Evolutionary conservation across 2,888 invertebrate species (phyloP), one percentile per base, ranked within the genome.

Genomic region (Morpho deidamia): DNA sequence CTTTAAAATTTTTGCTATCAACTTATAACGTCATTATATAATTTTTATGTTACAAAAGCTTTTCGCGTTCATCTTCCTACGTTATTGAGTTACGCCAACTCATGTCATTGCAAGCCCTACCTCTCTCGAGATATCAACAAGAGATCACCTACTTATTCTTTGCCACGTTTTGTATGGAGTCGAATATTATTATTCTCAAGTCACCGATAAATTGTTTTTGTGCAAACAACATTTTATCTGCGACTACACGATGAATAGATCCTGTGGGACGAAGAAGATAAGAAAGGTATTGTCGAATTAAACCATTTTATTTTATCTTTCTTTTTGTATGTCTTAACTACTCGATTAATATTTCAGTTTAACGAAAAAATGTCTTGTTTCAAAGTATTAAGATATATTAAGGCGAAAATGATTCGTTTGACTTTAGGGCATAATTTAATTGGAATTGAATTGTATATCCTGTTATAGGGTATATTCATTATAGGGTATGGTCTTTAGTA

Each of bases 101-200:
- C 23, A 5, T 23, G 23, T 23, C 23, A 23, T 23, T 23, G 23
- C 23, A 23, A 23, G 23, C 5, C 23, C 3, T 23, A 23, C 23
- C 11, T 8, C 44, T 34, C 34, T 11, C 7, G 33, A 34, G 51
- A 9, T 66, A 71, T 75, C 68, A 61, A 64, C 65, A 62, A 62
- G 54, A 61, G 58, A 62, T 69, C 63, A 44, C 12, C 34, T 9
- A 49, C 7, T 11, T 37, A 51, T 50, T 44, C 10, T 38, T 12
- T 48, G 50, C 35, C 40, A 33, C 42, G 43, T 59, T 51, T 42
- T 14, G 39, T 44, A 46, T 42, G 60, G 60, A 58, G 46, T 55
- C 59, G 62, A 66, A 65, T 67, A 65, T 66, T 65, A 68, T 68
- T 58, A 59, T 56, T 60, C 67, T 66, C 66, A n/a, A 55, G 60